These are phyloP conservation scores for Oryzias curvinotus DNA, from an alignment of 2,113 vertebrate species.

Conservation along the genomic window DNA sequence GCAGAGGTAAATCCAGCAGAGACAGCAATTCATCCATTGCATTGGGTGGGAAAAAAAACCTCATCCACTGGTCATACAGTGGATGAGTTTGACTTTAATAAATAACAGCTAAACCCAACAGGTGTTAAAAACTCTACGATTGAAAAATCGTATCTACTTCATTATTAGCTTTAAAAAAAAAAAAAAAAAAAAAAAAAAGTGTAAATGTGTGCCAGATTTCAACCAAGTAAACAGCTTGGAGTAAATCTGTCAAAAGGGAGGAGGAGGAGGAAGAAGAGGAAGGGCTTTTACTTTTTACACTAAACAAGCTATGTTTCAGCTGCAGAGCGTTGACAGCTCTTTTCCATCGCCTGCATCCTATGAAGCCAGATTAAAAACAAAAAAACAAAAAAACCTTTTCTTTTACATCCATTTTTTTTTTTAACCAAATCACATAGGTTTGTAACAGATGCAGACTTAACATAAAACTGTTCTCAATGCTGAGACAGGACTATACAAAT, in stretches of 20 bases:
- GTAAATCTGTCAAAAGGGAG: too few species aligned
- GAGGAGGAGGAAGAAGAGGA: neutral
- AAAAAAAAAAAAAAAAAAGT: too few species aligned
- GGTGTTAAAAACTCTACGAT: too few species aligned
- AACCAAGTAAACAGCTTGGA: too few species aligned
- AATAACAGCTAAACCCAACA: too few species aligned
- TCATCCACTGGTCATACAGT: conserved; percentile 36
- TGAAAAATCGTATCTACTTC: too few species aligned
- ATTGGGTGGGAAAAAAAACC: conserved; percentile 9
- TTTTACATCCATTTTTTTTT: too few species aligned
- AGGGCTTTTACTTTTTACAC: conserved; percentile 50
- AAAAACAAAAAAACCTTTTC: too few species aligned
- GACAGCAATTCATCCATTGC: conserved; percentile 45
- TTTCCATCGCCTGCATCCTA: conserved; percentile 32
- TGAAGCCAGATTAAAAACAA: conserved; percentile 9
- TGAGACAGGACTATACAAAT: conserved; percentile 57
- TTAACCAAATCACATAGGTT: conserved; percentile 17
- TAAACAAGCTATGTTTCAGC: conserved; percentile 73
- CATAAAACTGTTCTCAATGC: conserved; percentile 4
- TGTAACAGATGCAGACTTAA: conserved; percentile 20
- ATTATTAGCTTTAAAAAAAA: too few species aligned
- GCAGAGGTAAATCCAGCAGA: conserved; percentile 26
- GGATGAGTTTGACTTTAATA: conserved; percentile 1
- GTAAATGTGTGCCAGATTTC: too few species aligned
- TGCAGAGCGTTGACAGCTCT: conserved; percentile 26